These are phyloP conservation scores for Macroglossus sobrinus DNA, from an alignment of 2,113 vertebrate genomes.

Conservation along the genomic window DNA sequence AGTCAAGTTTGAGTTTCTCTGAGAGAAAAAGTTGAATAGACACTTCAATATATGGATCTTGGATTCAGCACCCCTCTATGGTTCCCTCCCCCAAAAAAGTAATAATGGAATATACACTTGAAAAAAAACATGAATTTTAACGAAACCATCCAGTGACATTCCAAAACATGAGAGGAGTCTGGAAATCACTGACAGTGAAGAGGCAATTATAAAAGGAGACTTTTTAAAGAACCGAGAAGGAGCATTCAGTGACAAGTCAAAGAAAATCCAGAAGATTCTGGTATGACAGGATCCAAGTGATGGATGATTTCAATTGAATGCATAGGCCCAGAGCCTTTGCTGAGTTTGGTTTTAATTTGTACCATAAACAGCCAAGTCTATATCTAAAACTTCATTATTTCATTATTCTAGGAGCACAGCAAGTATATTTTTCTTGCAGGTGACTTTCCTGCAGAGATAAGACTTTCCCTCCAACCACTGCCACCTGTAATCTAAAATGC, in stretches of 20 bases:
- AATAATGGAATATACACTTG: neutral
- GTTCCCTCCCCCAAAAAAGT: no score
- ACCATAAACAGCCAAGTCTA: neutral
- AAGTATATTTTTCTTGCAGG: neutral
- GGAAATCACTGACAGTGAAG: neutral
- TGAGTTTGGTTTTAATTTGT: neutral
- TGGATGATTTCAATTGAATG: neutral
- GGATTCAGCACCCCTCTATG: no score
- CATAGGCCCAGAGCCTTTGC: neutral
- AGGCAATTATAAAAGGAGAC: neutral
- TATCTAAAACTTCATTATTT: neutral
- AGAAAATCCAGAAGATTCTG: neutral
- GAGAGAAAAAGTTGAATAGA: slow-evolving; percentile 11
- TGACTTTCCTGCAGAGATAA: neutral
- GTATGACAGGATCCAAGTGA: neutral
- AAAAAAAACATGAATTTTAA: neutral
- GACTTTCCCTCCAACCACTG: neutral
- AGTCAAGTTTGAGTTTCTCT: neutral
- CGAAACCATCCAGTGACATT: neutral
- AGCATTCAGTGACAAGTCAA: neutral
- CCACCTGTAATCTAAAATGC: neutral
- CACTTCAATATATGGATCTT: neutral
- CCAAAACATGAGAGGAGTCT: neutral
- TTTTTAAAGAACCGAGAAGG: neutral
- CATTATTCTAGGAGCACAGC: neutral